phyloP scores from a whole-genome alignment of 2,888 invertebrate species.

The Suillia variegata region DNA sequence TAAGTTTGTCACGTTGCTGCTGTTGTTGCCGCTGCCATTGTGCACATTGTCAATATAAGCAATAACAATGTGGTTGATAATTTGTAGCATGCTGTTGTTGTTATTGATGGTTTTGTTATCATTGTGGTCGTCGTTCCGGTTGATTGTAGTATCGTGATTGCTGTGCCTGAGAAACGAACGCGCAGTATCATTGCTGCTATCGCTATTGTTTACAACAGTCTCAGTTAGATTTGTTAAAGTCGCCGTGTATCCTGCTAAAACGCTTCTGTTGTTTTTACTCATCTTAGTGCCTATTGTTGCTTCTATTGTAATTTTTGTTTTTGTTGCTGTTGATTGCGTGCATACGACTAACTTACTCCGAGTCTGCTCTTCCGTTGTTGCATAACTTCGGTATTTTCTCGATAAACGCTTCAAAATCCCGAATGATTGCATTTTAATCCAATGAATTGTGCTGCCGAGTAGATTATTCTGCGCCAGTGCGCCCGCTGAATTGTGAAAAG shows the following conservation, averaged over 20 bases:
- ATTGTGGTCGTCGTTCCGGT: conserved; percentile 4
- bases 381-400: conserved; percentile 37
- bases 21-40: no score
- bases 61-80: conserved; percentile 10
- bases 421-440: conserved; percentile 61
- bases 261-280: conserved; percentile 33
- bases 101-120: conserved; percentile 21
- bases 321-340: conserved; percentile 6
- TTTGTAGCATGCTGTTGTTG: conserved; percentile 26
- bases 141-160: background rate
- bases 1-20: background rate
- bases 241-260: conserved; percentile 11
- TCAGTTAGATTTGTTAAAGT: conserved; percentile 34
- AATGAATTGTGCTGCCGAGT: conserved; percentile 57
- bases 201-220: conserved; percentile 38
- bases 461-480: conserved; percentile 56
- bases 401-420: conserved; percentile 59
- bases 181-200: conserved; percentile 15
- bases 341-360: no score
- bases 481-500: conserved; percentile 61
- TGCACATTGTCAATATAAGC: conserved; percentile 2
- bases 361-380: no score
- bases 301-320: conserved; percentile 21
- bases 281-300: conserved; percentile 17
- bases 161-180: background rate